Base-by-base conservation (phyloP, 2,797 vertebrate genomes). In the Anguilla megastoma region DNA sequence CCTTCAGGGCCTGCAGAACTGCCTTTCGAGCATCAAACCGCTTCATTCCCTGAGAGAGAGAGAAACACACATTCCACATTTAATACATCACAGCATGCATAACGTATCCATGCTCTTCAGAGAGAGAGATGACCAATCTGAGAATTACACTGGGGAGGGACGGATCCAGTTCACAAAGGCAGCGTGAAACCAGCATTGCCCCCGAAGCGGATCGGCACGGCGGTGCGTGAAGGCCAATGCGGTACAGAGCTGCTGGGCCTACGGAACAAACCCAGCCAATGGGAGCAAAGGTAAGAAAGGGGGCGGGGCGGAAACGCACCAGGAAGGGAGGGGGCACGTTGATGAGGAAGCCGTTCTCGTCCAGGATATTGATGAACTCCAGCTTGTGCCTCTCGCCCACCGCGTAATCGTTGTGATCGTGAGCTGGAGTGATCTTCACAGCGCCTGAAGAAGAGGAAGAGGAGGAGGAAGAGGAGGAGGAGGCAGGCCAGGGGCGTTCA, bases 361-460 rank as follows among this genome's bases (percentile, higher is more conserved):
- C 97, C 92, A 99, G 93, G 93, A 99, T 98, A 96, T 96, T 98
- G 92, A 98, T 87, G 90, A 97, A 97, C 90, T 96, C 94, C 89
- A 99, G 95, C 21, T 94, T 92, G 80, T 98, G 98, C 89, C 97
- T 95, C 94, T 94, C 95, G 76, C 98, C 98, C 16, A 98, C 97
- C 89, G 98, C 98, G 16, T 97, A 98, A 93, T 98, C 98, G 1
- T 97, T 98, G 92, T 97, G 97, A 93, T 98, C 98, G 0, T 99
- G 98, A 41, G 97, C 98, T 0, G 98, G 98, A n/a, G 98, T 99
- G 94, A 99, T 97, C 95, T 99, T 99, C 92, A 99, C 98, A 0
- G 97, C 98, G 21, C 98, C 98, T 99, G 91, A 90, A 9, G 2
- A 48, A 41, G 41, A 18, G 79, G 88, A 66, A 69, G 54, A 27